Base-by-base conservation (phyloP, 2,888 invertebrate species). In the Cenopis cana region DNA sequence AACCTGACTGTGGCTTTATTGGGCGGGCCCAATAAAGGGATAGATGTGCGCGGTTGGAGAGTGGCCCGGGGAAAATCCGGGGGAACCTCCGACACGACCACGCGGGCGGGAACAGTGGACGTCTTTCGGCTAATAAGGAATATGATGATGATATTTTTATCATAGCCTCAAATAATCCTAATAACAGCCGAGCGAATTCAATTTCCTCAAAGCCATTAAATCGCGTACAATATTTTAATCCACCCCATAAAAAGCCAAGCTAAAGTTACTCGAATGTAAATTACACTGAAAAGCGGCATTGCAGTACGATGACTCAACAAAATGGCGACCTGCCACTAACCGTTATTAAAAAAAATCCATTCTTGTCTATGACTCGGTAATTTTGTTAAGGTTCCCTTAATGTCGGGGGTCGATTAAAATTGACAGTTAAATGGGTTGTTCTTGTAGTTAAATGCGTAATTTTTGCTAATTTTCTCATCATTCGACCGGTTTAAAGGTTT, bases 301-400 rank as follows among this genome's bases (percentile, higher is more conserved):
- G 90, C 89, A 89, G 90, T 76, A 82, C 78, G 82, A 85, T 88
- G 86, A 89, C 89, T 88, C 82, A 87, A 85, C 80, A 64, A 73
- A 72, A 68, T 50, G 57, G 68, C 70, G 33, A 8, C 60, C 72
- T 69, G 74, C 69, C 65, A 74, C 72, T 66, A 68, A 56, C 68
- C 69, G 36, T 67, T 72, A 74, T 71, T 73, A 66, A 73, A 73
- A 69, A 73, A 75, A 46, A 36, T 50, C 64, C 66, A 64, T 74
- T 76, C 60, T 55, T 54, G 59, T 59, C 65, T 66, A 70, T 70
- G 70, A 70, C 65, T 70, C 38, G 65, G 59, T 66, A 59, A 70
- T 60, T 29, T 66, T 60, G 36, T 54, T 46, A 70, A 41, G 46
- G 70, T 33, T 66, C 46, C 54, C 10, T 14, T 29, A 49, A 49